Conservation (phyloP, 2,888 invertebrate species). For the Punctoribates punctum region DNA sequence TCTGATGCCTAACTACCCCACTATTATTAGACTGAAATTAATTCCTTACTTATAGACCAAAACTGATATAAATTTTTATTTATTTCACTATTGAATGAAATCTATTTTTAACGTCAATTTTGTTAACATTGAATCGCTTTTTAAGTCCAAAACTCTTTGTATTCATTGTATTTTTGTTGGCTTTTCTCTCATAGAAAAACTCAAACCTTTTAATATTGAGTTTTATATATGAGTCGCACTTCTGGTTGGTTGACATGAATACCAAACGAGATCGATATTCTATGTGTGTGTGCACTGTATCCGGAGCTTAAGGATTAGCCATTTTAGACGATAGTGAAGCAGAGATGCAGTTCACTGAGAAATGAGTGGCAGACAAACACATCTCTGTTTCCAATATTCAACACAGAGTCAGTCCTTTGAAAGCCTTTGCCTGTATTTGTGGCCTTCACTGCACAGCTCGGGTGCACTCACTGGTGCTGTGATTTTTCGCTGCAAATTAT, state of each 20-base stretch:
- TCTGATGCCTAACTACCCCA: neutral
- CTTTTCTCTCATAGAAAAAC: neutral
- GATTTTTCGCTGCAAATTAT: too few species aligned
- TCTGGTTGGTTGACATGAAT: neutral
- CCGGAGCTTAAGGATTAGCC: conserved; percentile 31
- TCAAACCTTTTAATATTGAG: conserved; percentile 18
- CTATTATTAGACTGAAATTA: neutral
- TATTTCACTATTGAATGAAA: neutral
- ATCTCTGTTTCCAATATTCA: too few species aligned
- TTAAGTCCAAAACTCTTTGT: too few species aligned
- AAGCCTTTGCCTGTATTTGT: too few species aligned
- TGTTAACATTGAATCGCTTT: too few species aligned
- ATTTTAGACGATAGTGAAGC: neutral
- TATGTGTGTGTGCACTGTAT: conserved; percentile 3
- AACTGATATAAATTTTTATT: neutral
- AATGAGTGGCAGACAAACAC: conserved; percentile 35
- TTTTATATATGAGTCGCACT: neutral
- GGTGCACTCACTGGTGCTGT: too few species aligned
- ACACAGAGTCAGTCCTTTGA: too few species aligned
- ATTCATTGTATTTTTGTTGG: neutral
- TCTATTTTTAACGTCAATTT: too few species aligned
- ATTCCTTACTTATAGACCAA: neutral
- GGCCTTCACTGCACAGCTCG: too few species aligned
- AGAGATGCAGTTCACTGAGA: conserved; percentile 8
- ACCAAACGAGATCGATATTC: conserved; percentile 34